These are phyloP conservation scores for Gymnobelideus leadbeateri DNA, from an alignment of 2,113 vertebrate species.

Conservation along the genomic window DNA sequence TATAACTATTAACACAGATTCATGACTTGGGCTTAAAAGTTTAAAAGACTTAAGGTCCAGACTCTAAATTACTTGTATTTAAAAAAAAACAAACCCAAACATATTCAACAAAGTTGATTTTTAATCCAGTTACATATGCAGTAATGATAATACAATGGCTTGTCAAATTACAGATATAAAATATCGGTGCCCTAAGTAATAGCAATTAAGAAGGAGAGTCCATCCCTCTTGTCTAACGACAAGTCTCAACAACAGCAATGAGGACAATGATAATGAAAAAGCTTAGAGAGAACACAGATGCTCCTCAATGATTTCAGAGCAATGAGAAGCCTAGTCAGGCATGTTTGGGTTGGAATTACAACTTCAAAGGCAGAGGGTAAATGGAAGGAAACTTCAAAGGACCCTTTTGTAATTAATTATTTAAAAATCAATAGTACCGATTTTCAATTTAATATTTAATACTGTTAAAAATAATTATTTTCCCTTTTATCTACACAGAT, in stretches of 20 bases:
- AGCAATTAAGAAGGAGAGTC: background rate
- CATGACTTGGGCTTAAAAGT: background rate
- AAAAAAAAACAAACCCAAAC: background rate
- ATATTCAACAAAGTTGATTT: conserved; percentile 34
- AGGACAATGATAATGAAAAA: conserved; percentile 31
- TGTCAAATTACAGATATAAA: background rate
- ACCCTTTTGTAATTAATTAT: conserved; percentile 29
- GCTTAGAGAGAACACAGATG: background rate
- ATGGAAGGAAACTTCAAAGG: conserved; percentile 35
- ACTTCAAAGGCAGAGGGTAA: conserved; percentile 37
- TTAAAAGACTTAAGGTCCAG: background rate
- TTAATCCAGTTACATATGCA: conserved; percentile 13
- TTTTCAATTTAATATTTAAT: conserved; percentile 45
- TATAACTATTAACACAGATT: conserved; percentile 6
- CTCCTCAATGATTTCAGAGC: conserved; percentile 23
- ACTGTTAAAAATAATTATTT: conserved; percentile 49
- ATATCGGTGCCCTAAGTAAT: conserved; percentile 23
- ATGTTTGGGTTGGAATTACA: conserved; percentile 24
- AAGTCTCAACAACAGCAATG: conserved; percentile 21
- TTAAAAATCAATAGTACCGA: conserved; percentile 33
- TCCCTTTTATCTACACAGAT: conserved; percentile 49
- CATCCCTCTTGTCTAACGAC: conserved; percentile 36
- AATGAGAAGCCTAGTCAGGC: background rate
- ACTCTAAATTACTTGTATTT: background rate
- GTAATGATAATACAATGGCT: background rate